A percentile compares a stretch with the other conserved stretches of the same genome.
These are phyloP conservation scores for Alligator mississippiensis DNA, from an alignment of 2,113 vertebrate species.

Conservation along the genomic window DNA sequence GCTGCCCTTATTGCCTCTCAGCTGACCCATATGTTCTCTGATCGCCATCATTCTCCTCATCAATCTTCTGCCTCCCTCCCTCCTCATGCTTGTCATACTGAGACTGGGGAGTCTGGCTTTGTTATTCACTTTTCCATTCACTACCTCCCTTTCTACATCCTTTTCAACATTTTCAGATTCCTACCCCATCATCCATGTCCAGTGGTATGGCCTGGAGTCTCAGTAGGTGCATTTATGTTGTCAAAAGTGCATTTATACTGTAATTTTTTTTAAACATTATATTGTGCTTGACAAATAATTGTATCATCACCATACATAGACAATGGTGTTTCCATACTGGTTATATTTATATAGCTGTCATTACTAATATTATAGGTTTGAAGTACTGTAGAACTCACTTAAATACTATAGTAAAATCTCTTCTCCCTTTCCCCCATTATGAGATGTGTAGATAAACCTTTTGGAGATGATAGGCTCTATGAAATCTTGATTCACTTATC, in stretches of 20 bases:
- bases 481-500: not conserved
- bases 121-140: not conserved
- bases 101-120: not conserved
- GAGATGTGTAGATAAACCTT: not conserved
- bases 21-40: too few relatives aligned
- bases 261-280: not conserved
- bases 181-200: not conserved
- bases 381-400: not conserved
- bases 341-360: not conserved
- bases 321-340: not conserved
- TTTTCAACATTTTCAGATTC: not conserved
- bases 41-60: not conserved
- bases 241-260: too few relatives aligned
- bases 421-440: rapidly evolving
- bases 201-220: not conserved
- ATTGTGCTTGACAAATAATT: not conserved
- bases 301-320: not conserved
- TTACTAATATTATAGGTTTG: not conserved
- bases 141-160: not conserved
- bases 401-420: not conserved
- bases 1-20: too few relatives aligned
- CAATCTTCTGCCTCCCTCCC: not conserved
- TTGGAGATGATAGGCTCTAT: not conserved
- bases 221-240: not conserved
- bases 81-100: not conserved